Evolutionary conservation across 2,888 invertebrate species (phyloP).

Genomic region (Drosophila suboccidentalis): DNA sequence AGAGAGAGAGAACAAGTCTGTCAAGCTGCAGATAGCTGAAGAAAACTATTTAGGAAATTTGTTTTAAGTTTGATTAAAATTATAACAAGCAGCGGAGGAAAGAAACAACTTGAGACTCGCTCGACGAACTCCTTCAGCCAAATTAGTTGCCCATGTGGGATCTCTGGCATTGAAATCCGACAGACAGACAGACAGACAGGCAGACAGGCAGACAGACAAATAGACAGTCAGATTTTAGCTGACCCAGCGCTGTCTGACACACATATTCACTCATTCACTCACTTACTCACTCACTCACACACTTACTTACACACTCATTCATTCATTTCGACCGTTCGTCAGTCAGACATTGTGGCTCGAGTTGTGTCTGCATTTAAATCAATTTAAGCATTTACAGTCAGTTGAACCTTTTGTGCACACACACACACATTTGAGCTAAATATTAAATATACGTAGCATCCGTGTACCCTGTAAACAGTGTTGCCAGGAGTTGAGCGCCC

Average conservation of each 20-base stretch:
- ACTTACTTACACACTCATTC: conserved; percentile 18
- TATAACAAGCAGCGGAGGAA: conserved; percentile 53
- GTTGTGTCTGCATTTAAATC: conserved; percentile 75
- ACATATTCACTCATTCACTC: conserved; percentile 18
- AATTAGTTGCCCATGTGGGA: conserved; percentile 51
- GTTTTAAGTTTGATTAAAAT: conserved; percentile 71
- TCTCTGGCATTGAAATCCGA: conserved; percentile 35
- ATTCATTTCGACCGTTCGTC: conserved; percentile 37
- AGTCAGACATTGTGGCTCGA: conserved; percentile 58
- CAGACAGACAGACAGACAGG: neutral
- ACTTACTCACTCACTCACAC: conserved; percentile 52
- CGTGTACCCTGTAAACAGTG: conserved; percentile 19
- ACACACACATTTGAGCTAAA: conserved; percentile 7
- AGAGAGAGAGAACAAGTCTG: neutral
- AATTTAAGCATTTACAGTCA: conserved; percentile 79
- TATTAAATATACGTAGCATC: neutral
- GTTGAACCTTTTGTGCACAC: conserved; percentile 73
- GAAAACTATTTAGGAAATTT: conserved; percentile 68
- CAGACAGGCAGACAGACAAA: conserved; percentile 2
- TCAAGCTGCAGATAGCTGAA: conserved; percentile 27
- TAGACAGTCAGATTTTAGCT: conserved; percentile 19
- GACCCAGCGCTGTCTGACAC: conserved; percentile 39
- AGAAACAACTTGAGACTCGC: conserved; percentile 1
- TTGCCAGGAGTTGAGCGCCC: no score
- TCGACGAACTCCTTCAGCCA: conserved; percentile 22